Evolutionary conservation across 2,888 invertebrate genomes (phyloP).

Genomic region (Tiphia femorata): DNA sequence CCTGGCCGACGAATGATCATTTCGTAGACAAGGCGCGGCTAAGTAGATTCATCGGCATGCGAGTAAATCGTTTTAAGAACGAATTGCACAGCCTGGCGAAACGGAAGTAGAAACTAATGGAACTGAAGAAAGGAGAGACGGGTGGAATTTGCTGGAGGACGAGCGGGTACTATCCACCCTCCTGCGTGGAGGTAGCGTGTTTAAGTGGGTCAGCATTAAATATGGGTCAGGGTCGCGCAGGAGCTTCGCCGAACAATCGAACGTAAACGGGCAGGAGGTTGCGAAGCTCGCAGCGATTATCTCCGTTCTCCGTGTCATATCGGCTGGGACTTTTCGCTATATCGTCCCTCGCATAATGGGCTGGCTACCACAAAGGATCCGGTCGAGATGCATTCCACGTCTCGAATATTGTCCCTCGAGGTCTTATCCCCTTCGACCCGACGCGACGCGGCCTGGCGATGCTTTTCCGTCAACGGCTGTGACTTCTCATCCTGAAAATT

Average conservation of each 20-base stretch:
- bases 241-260: slow-evolving; percentile 27
- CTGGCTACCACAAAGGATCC: neutral
- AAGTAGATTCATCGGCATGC: too few species aligned
- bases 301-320: neutral
- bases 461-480: too few species aligned
- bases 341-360: neutral
- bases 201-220: neutral
- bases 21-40: too few species aligned
- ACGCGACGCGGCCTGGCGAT: too few species aligned
- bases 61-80: too few species aligned
- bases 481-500: too few species aligned
- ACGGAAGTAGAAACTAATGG: too few species aligned
- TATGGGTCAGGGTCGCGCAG: slow-evolving; percentile 58
- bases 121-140: slow-evolving; percentile 34
- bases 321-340: neutral
- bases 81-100: too few species aligned
- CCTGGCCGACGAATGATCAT: too few species aligned
- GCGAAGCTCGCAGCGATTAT: slow-evolving; percentile 22
- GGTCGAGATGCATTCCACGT: neutral
- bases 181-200: slow-evolving; percentile 36
- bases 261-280: slow-evolving; percentile 16
- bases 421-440: neutral
- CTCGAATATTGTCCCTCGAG: neutral
- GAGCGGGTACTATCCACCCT: slow-evolving; percentile 44
- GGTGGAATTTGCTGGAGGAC: slow-evolving; percentile 57